Percentiles rank a stretch among this genome's conserved stretches.
Conservation (phyloP, 2,797 vertebrate species). For the Todus mexicanus region DNA sequence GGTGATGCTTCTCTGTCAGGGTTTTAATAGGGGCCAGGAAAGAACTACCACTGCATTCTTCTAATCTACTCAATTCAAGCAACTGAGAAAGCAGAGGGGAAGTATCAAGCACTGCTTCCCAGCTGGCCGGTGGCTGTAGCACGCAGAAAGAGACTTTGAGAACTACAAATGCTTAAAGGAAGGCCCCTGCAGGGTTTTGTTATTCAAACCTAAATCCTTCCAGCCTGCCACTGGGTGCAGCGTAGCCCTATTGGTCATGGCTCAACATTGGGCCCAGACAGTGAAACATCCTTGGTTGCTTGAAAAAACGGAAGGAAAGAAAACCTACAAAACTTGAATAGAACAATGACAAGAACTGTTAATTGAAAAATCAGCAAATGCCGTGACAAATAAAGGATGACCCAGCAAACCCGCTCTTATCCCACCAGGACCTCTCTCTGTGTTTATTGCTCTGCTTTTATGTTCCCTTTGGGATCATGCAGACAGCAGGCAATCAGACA, state of each 20-base stretch:
- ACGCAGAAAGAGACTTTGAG: neutral
- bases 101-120: neutral
- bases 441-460: neutral
- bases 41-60: neutral
- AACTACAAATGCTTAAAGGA: neutral
- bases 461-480: neutral
- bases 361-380: neutral
- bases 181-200: neutral
- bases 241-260: neutral
- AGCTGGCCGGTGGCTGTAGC: neutral
- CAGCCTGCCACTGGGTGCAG: neutral
- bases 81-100: neutral
- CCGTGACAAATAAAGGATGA: neutral
- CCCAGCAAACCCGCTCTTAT: neutral
- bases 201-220: neutral
- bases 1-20: neutral
- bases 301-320: neutral
- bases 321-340: neutral
- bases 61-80: neutral
- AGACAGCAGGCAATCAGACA: neutral
- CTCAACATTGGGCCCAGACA: rapidly evolving
- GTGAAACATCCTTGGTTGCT: neutral
- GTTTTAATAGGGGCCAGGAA: neutral
- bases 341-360: neutral
- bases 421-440: neutral